Evolutionary conservation across 2,888 invertebrate genomes (phyloP), one percentile per base, ranked within the genome.

Genomic region (Stenodera caucasica): DNA sequence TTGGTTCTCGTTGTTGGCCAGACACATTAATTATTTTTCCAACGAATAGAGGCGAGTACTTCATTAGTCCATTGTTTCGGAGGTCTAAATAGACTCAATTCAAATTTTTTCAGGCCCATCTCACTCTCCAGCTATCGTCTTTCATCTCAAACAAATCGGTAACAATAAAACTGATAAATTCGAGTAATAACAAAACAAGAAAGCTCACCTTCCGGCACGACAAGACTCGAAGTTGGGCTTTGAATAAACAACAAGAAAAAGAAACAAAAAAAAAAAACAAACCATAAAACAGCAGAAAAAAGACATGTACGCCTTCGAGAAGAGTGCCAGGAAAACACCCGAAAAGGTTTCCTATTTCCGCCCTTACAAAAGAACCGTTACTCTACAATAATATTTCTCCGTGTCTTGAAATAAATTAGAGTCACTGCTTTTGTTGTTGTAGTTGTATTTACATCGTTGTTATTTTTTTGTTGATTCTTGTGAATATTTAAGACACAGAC

Each of bases 41-140:
- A 33, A 11, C 12, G 57, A 30, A 15, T 23, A 32, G 29, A 53
- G 60, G 54, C 63, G 60, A 63, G 60, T 63, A 64, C 64, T 63
- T 68, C 68, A 66, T 70, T 68, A 68, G 50, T 56, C 60, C 56
- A 69, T 67, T 69, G 68, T 66, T 64, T 62, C 64, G 62, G 58
- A 65, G n/a, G n/a, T n/a, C n/a, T n/a, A n/a, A n/a, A n/a, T n/a
- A n/a, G n/a, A n/a, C n/a, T n/a, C n/a, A n/a, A n/a, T n/a, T n/a
- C n/a, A n/a, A n/a, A n/a, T n/a, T n/a, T n/a, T n/a, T n/a, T n/a
- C n/a, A n/a, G n/a, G n/a, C n/a, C n/a, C n/a, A n/a, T n/a, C n/a
- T n/a, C n/a, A n/a, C n/a, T n/a, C n/a, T n/a, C n/a, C n/a, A n/a
- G n/a, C n/a, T n/a, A n/a, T n/a, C n/a, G n/a, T n/a, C n/a, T n/a